phyloP scores from a whole-genome alignment of 2,797 vertebrate species.

The Anas capensis region DNA sequence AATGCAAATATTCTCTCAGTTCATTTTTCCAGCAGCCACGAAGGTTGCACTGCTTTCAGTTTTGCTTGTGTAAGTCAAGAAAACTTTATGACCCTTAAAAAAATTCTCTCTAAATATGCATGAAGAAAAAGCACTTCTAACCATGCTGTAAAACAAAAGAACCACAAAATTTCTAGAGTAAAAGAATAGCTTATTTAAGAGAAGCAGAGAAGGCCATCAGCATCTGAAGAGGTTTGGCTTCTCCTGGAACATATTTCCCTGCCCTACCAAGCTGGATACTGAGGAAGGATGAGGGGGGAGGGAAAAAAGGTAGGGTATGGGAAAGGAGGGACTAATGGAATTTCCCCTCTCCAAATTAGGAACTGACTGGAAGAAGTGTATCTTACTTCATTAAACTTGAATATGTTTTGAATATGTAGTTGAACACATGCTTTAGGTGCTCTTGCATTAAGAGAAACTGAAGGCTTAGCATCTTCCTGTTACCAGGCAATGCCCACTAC shows the following conservation, averaged over 20 bases:
- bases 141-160: not conserved
- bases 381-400: not conserved
- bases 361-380: not conserved
- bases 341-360: not conserved
- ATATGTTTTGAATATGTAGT: not conserved
- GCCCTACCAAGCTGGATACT: not conserved
- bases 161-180: not conserved
- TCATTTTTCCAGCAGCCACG: not conserved
- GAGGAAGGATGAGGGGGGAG: not conserved
- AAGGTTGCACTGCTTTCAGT: not conserved
- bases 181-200: not conserved
- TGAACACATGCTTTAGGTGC: not conserved
- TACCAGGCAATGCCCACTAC: not conserved
- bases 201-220: not conserved
- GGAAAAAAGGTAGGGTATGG: not conserved
- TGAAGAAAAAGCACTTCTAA: not conserved
- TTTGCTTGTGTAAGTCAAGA: not conserved
- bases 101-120: not conserved
- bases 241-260: not conserved
- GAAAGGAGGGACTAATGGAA: not conserved
- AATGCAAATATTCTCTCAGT: not conserved
- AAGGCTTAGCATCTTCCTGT: not conserved
- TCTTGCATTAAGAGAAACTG: not conserved
- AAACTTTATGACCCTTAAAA: not conserved
- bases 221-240: not conserved